phyloP scores from a whole-genome alignment of 23 tunicate genomes.

The Phallusia fumigata region DNA sequence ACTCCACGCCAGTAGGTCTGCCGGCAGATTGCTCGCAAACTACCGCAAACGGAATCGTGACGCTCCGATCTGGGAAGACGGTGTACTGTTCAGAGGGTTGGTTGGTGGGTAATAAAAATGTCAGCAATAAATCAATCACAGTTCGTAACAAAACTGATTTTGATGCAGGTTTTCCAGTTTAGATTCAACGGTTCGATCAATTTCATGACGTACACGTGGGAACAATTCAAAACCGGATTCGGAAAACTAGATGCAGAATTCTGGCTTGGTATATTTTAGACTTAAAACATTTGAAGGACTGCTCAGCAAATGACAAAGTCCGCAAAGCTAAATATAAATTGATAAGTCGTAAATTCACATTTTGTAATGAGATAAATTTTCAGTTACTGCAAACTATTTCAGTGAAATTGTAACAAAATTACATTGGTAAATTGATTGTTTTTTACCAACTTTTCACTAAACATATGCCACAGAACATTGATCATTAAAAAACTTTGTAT shows the following conservation, averaged over 20 bases:
- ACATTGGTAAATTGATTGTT: not conserved
- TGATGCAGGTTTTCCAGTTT: not conserved
- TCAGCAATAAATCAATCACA: too few species aligned
- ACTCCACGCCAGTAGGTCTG: not conserved
- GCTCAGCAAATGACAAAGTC: not conserved
- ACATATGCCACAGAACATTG: too few species aligned
- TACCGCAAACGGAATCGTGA: not conserved
- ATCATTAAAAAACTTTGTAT: too few species aligned
- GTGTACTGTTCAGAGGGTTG: slow-evolving; percentile 6
- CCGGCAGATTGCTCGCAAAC: slow-evolving; percentile 3
- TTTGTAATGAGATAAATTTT: too few species aligned
- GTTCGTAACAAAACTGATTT: not conserved
- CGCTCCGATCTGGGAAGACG: not conserved
- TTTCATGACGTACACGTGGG: not conserved
- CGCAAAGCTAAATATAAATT: not conserved
- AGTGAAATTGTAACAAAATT: not conserved
- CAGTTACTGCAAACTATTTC: not conserved
- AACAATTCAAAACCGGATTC: not conserved
- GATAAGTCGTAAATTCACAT: too few species aligned
- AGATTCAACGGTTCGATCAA: not conserved
- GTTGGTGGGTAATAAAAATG: not conserved
- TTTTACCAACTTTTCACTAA: not conserved
- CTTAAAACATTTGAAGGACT: too few species aligned
- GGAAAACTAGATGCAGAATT: not conserved
- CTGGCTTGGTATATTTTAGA: not conserved